phyloP scores from a whole-genome alignment of 2,113 vertebrate genomes.

The Forbesichthys papilliferus region DNA sequence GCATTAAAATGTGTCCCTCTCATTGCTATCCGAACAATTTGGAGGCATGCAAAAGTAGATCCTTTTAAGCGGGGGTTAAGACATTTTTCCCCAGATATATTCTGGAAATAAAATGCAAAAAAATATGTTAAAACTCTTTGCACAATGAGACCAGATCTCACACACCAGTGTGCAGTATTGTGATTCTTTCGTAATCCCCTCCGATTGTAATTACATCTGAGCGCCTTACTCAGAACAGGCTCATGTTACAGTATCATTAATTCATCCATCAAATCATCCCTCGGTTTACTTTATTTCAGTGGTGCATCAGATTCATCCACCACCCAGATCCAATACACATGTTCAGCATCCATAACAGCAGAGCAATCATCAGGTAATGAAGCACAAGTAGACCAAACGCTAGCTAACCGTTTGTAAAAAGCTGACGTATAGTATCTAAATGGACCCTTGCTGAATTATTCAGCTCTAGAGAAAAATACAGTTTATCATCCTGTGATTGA shows the following conservation, averaged over 20 bases:
- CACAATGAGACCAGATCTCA: no score
- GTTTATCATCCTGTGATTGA: background rate
- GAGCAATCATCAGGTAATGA: conserved; percentile 49
- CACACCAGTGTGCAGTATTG: no score
- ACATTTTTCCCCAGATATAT: no score
- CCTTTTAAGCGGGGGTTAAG: no score
- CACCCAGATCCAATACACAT: conserved; percentile 14
- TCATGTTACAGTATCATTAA: conserved; percentile 18
- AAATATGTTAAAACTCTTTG: no score
- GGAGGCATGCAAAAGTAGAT: no score
- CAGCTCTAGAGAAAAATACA: conserved; percentile 26
- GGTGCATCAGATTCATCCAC: conserved; percentile 20
- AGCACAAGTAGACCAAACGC: conserved; percentile 36
- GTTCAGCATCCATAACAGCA: conserved; percentile 46
- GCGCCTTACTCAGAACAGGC: conserved; percentile 26
- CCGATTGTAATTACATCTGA: conserved; percentile 31
- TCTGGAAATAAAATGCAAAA: no score
- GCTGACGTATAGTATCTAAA: conserved; percentile 64
- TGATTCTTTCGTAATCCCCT: background rate
- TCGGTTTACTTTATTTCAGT: conserved; percentile 27
- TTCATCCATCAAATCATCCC: conserved; percentile 14
- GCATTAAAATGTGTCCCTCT: no score
- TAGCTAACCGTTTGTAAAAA: conserved; percentile 38
- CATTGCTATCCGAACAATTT: no score
- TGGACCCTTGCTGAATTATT: conserved; percentile 68